Evolutionary conservation across 2,888 invertebrate species (phyloP).

Genomic region (Seladonia tumulorum): DNA sequence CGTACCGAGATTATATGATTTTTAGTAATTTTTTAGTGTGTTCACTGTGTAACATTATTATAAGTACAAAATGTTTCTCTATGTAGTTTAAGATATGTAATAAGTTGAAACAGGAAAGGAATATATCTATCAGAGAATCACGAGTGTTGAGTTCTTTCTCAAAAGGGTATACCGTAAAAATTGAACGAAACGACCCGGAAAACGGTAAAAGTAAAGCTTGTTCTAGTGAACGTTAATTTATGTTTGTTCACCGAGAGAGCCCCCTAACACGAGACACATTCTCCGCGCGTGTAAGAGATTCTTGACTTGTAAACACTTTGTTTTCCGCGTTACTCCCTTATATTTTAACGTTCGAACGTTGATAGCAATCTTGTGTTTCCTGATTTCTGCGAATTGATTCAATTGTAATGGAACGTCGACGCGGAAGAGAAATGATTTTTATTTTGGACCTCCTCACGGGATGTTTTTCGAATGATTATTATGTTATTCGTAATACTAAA

Average conservation of each 20-base stretch:
- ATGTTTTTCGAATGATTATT: background rate
- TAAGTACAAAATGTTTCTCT: slow-evolving; percentile 60
- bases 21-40: slow-evolving; percentile 54
- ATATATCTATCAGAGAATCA: slow-evolving; percentile 60
- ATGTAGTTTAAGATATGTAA: slow-evolving; percentile 61
- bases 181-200: background rate
- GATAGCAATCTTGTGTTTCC: background rate
- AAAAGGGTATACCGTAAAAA: background rate
- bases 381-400: background rate
- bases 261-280: slow-evolving; percentile 44
- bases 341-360: background rate
- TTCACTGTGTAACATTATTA: slow-evolving; percentile 57
- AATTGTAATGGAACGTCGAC: background rate
- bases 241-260: slow-evolving; percentile 41
- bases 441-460: background rate
- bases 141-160: slow-evolving; percentile 53
- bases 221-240: slow-evolving; percentile 27
- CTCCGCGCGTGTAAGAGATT: slow-evolving; percentile 54
- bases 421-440: background rate
- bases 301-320: slow-evolving; percentile 25
- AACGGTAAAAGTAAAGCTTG: slow-evolving; percentile 7
- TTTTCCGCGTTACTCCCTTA: background rate
- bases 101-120: slow-evolving; percentile 57
- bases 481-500: background rate
- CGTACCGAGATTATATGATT: slow-evolving; percentile 44